phyloP scores from a whole-genome alignment of 2,888 invertebrate species.

The Dolichopus griseipennis region DNA sequence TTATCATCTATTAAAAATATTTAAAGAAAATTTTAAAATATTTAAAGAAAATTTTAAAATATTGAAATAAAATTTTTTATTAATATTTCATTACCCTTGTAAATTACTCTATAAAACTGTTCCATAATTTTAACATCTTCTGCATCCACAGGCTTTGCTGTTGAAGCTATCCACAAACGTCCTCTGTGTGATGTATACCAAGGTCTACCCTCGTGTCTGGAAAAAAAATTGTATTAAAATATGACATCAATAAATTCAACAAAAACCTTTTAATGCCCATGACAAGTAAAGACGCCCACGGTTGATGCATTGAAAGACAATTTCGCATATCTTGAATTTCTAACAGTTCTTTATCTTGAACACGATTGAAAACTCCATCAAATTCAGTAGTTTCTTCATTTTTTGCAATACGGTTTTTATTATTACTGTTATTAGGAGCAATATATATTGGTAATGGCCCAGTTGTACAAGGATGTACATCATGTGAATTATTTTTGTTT shows the following conservation, averaged over 20 bases:
- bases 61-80: slow-evolving; percentile 7
- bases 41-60: slow-evolving; percentile 10
- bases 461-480: slow-evolving; percentile 29
- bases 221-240: slow-evolving; percentile 16
- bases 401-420: neutral
- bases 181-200: slow-evolving; percentile 93
- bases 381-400: slow-evolving; percentile 24
- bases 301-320: slow-evolving; percentile 93
- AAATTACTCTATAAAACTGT: slow-evolving; percentile 56
- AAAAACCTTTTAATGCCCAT: slow-evolving; percentile 81
- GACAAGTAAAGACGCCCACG: slow-evolving; percentile 86
- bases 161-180: slow-evolving; percentile 89
- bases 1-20: slow-evolving; percentile 46
- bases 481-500: slow-evolving; percentile 23
- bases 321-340: slow-evolving; percentile 79
- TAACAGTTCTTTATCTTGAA: slow-evolving; percentile 69
- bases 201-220: slow-evolving; percentile 87
- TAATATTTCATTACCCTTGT: slow-evolving; percentile 49
- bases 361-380: slow-evolving; percentile 43
- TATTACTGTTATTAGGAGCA: neutral
- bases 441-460: slow-evolving; percentile 24
- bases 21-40: neutral
- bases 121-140: slow-evolving; percentile 63
- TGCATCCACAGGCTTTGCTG: slow-evolving; percentile 61
- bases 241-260: slow-evolving; percentile 15